Base-by-base conservation (phyloP, 2,888 invertebrate genomes). In the Chelonus formosanus region DNA sequence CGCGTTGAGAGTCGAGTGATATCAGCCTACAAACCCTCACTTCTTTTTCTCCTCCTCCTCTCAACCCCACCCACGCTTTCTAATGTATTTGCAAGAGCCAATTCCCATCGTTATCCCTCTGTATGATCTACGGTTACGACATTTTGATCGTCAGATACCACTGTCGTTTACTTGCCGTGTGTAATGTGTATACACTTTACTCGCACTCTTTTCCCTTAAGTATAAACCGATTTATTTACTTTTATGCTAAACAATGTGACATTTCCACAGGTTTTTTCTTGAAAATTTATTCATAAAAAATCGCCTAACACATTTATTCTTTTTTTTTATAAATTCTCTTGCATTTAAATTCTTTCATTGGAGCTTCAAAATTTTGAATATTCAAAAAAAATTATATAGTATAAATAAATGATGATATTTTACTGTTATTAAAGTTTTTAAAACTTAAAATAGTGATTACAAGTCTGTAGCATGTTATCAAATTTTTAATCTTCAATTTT, bases 11-110 rank as follows among this genome's bases (percentile, higher is more conserved):
- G 50, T 36, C 54, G 66, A 67, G 54, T 65, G 70, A 71, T 71
- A 71, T 69, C 67, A 70, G 53, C 50, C 65, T 67, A 68, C 67
- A 67, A 63, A 58, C 58, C 61, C 54, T 62, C 60, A 63, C 71
- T 72, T 69, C 70, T 70, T 73, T 71, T 70, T 67, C 58, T 71
- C 67, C 68, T 48, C 31, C 70, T 62, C 61, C 65, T 56, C 67
- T 8, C 58, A 53, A 10, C 47, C 40, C 57, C 52, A 69, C 69
- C 73, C 67, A 63, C 60, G 68, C 71, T 75, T 78, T 78, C 76
- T 83, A 83, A 84, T 83, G 82, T 79, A 80, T 82, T 81, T 80
- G 78, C 81, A 79, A 80, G 78, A 81, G 78, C 80, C 81, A 80
- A 82, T 83, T 83, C 77, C 75, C 76, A 75, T 80, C 81, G 80